Percentiles rank a stretch among this genome's conserved stretches.
Conservation (phyloP, 2,888 invertebrate genomes). For the Aphrophora alni region DNA sequence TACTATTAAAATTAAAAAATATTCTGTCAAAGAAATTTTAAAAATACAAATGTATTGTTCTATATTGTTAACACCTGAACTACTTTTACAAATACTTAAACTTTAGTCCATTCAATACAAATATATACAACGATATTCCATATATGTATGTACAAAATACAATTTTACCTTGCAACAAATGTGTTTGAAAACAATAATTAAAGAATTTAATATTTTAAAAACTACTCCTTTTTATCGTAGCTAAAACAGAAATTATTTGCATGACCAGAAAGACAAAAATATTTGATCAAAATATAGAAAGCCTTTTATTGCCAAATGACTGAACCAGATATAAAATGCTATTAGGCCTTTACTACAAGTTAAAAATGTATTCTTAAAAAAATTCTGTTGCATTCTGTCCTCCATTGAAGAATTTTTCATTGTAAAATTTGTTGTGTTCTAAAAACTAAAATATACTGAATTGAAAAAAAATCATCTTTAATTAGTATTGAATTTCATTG, state of each 20-base stretch:
- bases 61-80: neutral
- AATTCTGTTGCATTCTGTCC: neutral
- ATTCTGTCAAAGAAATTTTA: neutral
- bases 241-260: neutral
- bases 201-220: neutral
- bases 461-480: neutral
- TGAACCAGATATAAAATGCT: neutral
- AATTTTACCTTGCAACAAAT: neutral
- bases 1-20: too few relatives aligned
- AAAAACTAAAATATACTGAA: too few relatives aligned
- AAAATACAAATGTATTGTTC: neutral
- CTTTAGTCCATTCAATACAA: neutral
- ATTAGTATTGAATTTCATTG: neutral
- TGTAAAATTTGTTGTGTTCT: too few relatives aligned
- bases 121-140: neutral
- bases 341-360: neutral
- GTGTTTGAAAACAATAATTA: neutral
- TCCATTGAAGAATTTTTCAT: neutral
- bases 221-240: neutral
- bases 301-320: neutral
- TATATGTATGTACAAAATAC: neutral
- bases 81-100: neutral
- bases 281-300: neutral
- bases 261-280: neutral
- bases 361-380: neutral